Percentiles rank a stretch among this genome's conserved stretches.
phyloP scores from a whole-genome alignment of 2,113 vertebrate genomes.

The Oncorhynchus keta region DNA sequence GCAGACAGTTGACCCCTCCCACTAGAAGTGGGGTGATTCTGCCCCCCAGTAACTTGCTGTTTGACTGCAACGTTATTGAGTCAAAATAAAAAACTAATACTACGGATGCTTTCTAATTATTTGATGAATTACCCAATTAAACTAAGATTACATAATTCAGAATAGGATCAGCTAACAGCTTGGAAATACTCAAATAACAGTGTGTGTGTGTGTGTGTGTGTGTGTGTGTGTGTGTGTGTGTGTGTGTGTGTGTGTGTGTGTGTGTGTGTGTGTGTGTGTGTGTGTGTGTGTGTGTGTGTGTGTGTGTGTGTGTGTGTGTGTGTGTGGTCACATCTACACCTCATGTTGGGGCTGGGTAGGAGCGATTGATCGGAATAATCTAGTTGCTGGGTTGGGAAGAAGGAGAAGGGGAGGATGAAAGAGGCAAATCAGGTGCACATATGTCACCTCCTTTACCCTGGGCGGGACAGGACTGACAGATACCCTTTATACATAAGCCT shows the following conservation, averaged over 20 bases:
- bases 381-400: not conserved
- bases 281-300: too few species aligned
- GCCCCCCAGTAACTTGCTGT: conserved; percentile 8
- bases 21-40: conserved; percentile 50
- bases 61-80: not conserved
- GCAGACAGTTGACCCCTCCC: conserved; percentile 45
- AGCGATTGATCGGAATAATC: too few species aligned
- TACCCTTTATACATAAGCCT: too few species aligned
- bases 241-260: too few species aligned
- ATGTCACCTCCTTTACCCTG: too few species aligned
- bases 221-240: too few species aligned
- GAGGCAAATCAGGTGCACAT: too few species aligned
- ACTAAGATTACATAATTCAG: not conserved
- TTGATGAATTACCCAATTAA: not conserved
- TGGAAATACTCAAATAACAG: too few species aligned
- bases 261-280: too few species aligned
- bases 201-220: not conserved
- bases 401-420: not conserved
- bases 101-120: not conserved
- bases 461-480: too few species aligned
- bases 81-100: not conserved
- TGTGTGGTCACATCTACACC: not conserved
- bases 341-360: too few species aligned
- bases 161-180: not conserved
- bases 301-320: too few species aligned